Base-by-base conservation (phyloP, 2,113 vertebrate genomes). In the Promerops cafer region DNA sequence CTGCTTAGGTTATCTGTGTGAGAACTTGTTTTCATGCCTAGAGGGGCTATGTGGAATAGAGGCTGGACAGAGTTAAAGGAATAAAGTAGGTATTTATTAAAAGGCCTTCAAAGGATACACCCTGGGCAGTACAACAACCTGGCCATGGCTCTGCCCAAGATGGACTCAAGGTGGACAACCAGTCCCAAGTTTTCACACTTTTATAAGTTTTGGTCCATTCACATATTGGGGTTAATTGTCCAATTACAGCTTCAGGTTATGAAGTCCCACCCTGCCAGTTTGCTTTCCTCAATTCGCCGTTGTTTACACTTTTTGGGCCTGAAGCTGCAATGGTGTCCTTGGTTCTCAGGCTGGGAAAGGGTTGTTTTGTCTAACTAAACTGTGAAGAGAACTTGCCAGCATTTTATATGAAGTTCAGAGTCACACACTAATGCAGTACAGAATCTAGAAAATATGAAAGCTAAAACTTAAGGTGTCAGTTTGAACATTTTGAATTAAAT, bases 131-230 rank as follows among this genome's bases (percentile, higher is more conserved):
- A 20, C 26, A 61, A 39, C 11, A 20, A 17, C 26, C 17, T 0
- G 11, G 26, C 24, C 0, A 1, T 1, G 35, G 59, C 35, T 61
- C 8, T 20, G 0, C 37, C 37, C 35, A 60, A 12, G 59, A 27
- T 60, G 30, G 11, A 12, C 11, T 18, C 24, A 27, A 39, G 16
- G 12, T 37, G 12, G 11, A 61, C 1, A 2, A 19, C 17, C 1
- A 1, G 37, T 28, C 8, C 19, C 0, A 1, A 61, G 54, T 35
- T 59, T 59, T 35, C n/a, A 59, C 15, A 24, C 15, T 35, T 35
- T 37, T 39, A 19, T 39, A 39, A 18, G 10, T 39, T 60, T 60
- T 60, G 35, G 16, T 61, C 11, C 8, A 7, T 39, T 39, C 28
- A 19, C 11, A 13, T 61, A 5, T 27, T 60, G 17, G 59, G 59